Percentiles rank a stretch among this genome's conserved stretches.
Evolutionary conservation across 2,888 invertebrate genomes (phyloP).

Genomic region (Hypolimnas misippus): DNA sequence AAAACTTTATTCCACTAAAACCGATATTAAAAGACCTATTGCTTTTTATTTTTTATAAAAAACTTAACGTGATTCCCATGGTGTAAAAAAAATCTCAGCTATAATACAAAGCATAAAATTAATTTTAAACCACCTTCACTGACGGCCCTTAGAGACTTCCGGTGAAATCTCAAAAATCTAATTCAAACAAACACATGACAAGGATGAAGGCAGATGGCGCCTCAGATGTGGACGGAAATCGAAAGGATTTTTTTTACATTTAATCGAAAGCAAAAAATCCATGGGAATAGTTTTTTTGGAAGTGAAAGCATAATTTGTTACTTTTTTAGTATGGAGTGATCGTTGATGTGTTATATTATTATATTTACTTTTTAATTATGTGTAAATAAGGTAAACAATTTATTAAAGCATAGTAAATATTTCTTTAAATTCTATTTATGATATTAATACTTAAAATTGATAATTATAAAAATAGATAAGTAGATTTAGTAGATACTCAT

Average conservation of each 20-base stretch:
- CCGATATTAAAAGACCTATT: background rate
- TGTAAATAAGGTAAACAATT: background rate
- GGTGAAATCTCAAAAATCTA: conserved; percentile 75
- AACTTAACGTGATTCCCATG: background rate
- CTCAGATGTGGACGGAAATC: conserved; percentile 72
- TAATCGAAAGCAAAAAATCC: conserved; percentile 63
- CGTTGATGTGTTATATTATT: background rate
- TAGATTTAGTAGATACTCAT: too few relatives aligned
- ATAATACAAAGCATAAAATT: conserved; percentile 20
- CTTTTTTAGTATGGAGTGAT: background rate
- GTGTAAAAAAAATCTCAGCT: conserved; percentile 1
- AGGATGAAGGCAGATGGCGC: conserved; percentile 80
- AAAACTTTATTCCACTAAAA: background rate
- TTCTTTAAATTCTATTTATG: too few relatives aligned
- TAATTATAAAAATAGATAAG: too few relatives aligned
- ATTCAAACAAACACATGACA: conserved; percentile 75
- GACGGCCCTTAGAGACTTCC: conserved; percentile 54
- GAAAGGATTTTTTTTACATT: conserved; percentile 67
- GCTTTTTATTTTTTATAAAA: background rate
- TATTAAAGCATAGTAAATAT: too few relatives aligned
- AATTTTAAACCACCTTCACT: conserved; percentile 25
- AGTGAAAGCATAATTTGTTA: conserved; percentile 64
- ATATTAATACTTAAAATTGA: too few relatives aligned
- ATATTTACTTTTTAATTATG: too few relatives aligned
- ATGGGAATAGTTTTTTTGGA: conserved; percentile 57